Evolutionary conservation across 1,140 invertebrate genomes (phyloP), one percentile per base, ranked within the genome.

Genomic region (Ips nitidus): DNA sequence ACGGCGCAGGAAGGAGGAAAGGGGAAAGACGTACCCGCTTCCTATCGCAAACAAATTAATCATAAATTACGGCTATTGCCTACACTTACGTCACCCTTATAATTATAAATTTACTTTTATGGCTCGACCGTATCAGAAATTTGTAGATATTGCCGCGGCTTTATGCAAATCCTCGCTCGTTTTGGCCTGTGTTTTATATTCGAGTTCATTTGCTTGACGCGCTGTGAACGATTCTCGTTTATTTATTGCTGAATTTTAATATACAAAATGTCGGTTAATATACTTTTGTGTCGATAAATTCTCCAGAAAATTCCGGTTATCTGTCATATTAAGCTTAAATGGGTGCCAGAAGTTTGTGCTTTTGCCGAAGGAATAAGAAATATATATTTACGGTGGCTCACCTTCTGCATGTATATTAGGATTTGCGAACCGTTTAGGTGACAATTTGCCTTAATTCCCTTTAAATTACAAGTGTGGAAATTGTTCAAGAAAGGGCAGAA

Each of bases 91-190:
- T 75, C 74, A 73, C 72, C 70, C 66, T 73, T 74, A 75, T 75
- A 73, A 75, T 75, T 75, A 75, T 75, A 75, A 75, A 75, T 75
- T 73, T 72, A 71, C 69, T 75, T 75, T 75, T 75, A 75, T 75
- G 66, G 74, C 74, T 65, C 56, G 66, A 60, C 70, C 73, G 72
- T 73, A 75, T 75, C 74, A 75, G 74, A 75, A 75, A 75, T 74
- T 75, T 65, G 71, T 70, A 73, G 71, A 73, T 73, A 70, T 67
- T 67, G 71, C 71, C 50, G 68, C 71, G 68, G 64, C 64, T 70
- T 60, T 73, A 73, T 73, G 71, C 71, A 70, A 73, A 73, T 73
- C 71, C 52, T 59, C 64, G 64, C 52, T 73, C 71, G 68, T 73
- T 70, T 41, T 58, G 64, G 59, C 60, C 65, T 69, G 64, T 68